Conservation (phyloP, 2,888 invertebrate species). For the Platycheirus rosarum region DNA sequence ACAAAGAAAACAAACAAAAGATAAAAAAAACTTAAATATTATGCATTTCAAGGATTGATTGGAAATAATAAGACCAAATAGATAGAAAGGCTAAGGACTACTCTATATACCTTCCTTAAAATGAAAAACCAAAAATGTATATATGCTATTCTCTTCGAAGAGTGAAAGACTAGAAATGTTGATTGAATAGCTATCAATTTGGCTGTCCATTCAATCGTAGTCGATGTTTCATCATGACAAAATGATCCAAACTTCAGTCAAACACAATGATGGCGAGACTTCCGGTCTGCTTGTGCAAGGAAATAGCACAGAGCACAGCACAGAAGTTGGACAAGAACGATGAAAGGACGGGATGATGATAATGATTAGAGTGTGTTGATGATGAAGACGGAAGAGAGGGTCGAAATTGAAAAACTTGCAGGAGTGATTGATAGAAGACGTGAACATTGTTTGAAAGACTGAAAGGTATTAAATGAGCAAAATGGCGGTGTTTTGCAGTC, state of each 20-base stretch:
- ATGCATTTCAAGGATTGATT: constrained; percentile 40
- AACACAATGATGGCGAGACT: constrained; percentile 34
- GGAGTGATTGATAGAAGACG: constrained; percentile 29
- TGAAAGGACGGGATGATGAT: constrained; percentile 43
- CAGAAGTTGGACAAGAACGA: not conserved
- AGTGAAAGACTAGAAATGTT: constrained; percentile 22
- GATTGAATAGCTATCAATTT: constrained; percentile 70
- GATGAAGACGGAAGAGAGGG: constrained; percentile 8
- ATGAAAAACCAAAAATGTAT: too few relatives aligned
- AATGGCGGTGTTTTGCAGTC: constrained; percentile 5
- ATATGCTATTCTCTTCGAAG: too few relatives aligned
- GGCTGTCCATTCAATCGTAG: constrained; percentile 58
- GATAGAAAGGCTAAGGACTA: constrained; percentile 18
- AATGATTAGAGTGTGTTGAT: constrained; percentile 40
- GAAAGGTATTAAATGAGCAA: constrained; percentile 20
- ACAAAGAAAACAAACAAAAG: not conserved
- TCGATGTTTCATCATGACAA: constrained; percentile 62
- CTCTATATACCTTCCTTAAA: not conserved
- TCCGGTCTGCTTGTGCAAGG: too few relatives aligned
- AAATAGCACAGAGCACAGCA: too few relatives aligned
- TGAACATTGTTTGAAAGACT: constrained; percentile 12
- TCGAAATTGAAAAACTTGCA: constrained; percentile 16
- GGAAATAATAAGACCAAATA: constrained; percentile 55
- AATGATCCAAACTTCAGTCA: constrained; percentile 39
- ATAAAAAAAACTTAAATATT: constrained; percentile 5